phyloP scores from a whole-genome alignment of 2,113 vertebrate species.

The Lipotes vexillifer region DNA sequence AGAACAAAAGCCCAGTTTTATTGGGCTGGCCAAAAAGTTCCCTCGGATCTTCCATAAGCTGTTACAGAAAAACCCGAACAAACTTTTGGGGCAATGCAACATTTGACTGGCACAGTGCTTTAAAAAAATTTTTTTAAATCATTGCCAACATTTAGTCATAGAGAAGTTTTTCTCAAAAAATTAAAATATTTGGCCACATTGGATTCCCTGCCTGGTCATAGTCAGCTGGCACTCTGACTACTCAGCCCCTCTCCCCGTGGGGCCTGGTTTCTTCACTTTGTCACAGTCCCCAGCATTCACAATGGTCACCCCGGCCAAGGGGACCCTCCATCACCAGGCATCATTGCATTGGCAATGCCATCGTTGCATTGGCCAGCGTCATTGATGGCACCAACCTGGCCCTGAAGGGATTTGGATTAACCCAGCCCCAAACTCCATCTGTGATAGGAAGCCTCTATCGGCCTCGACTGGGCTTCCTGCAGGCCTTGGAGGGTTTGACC shows the following conservation, averaged over 20 bases:
- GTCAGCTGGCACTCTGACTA: not conserved
- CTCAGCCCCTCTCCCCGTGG: fast-evolving
- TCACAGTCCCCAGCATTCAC: not conserved
- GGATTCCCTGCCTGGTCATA: not conserved
- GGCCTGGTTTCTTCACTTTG: not conserved
- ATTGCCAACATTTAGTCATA: not conserved
- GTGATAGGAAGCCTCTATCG: not conserved
- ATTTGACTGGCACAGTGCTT: not conserved
- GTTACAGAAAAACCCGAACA: too few relatives aligned
- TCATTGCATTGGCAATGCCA: not conserved
- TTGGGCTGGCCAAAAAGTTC: too few relatives aligned
- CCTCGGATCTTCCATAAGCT: too few relatives aligned
- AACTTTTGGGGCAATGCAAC: too few relatives aligned
- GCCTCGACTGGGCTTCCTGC: not conserved
- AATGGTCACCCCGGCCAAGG: fast-evolving
- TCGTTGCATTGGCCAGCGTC: not conserved
- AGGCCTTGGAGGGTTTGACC: too few relatives aligned
- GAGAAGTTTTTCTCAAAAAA: not conserved
- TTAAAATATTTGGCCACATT: not conserved
- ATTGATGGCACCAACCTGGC: not conserved
- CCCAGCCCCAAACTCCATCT: not conserved
- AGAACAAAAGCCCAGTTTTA: not conserved
- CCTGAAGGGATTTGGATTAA: not conserved
- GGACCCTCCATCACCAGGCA: not conserved
- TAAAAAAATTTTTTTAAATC: too few relatives aligned